Conservation (phyloP, 1,140 invertebrate genomes). For the Phymastichus coffea region DNA sequence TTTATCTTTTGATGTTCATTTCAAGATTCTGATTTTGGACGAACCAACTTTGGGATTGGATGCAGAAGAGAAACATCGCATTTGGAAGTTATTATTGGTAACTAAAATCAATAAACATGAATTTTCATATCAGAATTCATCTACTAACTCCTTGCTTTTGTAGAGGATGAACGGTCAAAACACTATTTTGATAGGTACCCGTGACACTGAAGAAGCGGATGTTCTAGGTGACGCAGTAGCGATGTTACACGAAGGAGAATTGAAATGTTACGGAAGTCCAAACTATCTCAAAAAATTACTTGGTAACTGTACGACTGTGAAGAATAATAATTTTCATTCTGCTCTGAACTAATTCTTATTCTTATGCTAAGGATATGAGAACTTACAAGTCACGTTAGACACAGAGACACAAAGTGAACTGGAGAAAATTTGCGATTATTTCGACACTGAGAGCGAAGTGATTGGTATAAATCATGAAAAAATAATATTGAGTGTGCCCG, state of each 20-base stretch:
- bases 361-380: conserved; percentile 49
- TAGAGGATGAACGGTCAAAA: conserved; percentile 60
- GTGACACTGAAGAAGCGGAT: conserved; percentile 98
- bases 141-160: no score
- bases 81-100: conserved; percentile 82
- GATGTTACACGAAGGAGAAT: conserved; percentile 79
- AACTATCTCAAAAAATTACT: conserved; percentile 85
- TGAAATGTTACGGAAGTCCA: conserved; percentile 81
- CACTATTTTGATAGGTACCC: conserved; percentile 90
- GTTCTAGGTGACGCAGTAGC: conserved; percentile 88
- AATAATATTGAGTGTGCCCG: conserved; percentile 53
- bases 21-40: conserved; percentile 71
- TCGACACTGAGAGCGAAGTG: conserved; percentile 38
- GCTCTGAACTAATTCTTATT: no score
- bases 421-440: conserved; percentile 36
- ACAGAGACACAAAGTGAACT: conserved; percentile 42
- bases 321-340: no score
- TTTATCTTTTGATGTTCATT: no score
- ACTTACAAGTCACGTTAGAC: conserved; percentile 51
- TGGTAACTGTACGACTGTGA: conserved; percentile 63
- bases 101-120: no score
- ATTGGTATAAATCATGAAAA: conserved; percentile 40
- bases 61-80: conserved; percentile 81
- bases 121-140: no score
- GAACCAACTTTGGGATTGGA: conserved; percentile 96